A percentile compares a stretch with the other conserved stretches of the same genome.
phyloP scores from a whole-genome alignment of 2,113 vertebrate genomes.

The Corapipo altera region DNA sequence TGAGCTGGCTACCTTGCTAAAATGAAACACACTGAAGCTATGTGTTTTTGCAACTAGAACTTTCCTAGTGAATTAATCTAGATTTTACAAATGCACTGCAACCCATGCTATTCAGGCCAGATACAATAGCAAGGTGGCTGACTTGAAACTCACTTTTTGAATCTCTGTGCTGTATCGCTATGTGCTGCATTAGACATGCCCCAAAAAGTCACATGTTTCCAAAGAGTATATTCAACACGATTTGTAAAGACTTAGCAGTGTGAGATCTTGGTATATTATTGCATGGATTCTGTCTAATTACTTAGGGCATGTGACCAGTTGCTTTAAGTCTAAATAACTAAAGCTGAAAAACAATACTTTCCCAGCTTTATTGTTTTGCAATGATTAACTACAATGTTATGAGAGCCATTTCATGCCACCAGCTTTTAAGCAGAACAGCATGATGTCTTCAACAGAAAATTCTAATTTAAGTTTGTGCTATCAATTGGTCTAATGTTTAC shows the following conservation, averaged over 20 bases:
- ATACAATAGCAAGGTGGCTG: not conserved
- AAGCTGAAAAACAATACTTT: conserved; percentile 22
- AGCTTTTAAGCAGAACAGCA: conserved; percentile 24
- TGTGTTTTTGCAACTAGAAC: not conserved
- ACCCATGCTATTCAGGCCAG: not conserved
- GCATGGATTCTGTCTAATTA: conserved; percentile 17
- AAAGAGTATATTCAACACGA: not conserved
- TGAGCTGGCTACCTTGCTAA: not conserved
- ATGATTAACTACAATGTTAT: conserved; percentile 50
- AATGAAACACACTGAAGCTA: not conserved
- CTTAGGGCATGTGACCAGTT: conserved; percentile 19
- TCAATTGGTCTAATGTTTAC: not conserved
- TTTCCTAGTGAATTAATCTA: not conserved
- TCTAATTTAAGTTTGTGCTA: not conserved
- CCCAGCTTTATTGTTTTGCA: not conserved
- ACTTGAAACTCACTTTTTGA: not conserved
- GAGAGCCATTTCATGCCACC: not conserved
- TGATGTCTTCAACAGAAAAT: conserved; percentile 30
- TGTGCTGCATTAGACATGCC: not conserved
- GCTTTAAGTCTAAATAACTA: conserved; percentile 12
- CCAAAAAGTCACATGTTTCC: not conserved
- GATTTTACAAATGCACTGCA: not conserved
- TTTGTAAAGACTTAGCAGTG: not conserved
- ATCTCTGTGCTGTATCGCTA: not conserved
- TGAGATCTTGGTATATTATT: not conserved